These are phyloP conservation scores for Ceratosolen fusciceps DNA, from an alignment of 1,140 invertebrate species.

Conservation along the genomic window DNA sequence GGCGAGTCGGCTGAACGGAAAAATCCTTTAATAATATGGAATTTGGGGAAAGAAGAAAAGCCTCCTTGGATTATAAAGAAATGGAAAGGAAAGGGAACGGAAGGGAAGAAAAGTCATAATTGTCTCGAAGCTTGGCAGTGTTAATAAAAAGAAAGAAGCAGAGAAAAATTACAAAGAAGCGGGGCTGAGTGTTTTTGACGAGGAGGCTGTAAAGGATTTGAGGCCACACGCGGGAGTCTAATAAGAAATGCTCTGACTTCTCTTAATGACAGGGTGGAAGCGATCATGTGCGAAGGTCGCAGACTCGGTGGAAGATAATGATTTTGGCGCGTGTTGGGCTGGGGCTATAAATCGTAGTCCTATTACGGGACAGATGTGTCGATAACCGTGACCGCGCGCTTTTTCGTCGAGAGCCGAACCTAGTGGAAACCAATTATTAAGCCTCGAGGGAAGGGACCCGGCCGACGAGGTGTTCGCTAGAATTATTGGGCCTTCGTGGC, in stretches of 20 bases:
- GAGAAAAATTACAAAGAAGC: not conserved
- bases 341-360: conserved; percentile 63
- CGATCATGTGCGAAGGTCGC: conserved; percentile 51
- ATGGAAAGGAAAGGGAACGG: too few relatives aligned
- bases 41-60: not conserved
- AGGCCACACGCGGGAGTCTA: conserved; percentile 45
- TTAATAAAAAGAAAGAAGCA: not conserved
- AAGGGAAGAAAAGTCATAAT: not conserved
- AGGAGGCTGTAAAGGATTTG: conserved; percentile 21
- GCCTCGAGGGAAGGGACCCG: not conserved
- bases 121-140: not conserved
- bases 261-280: conserved; percentile 62
- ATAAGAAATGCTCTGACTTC: conserved; percentile 29
- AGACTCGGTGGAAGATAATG: conserved; percentile 58
- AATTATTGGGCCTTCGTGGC: conserved; percentile 4
- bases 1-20: not conserved
- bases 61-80: not conserved
- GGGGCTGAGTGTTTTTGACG: not conserved
- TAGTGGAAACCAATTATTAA: conserved; percentile 57
- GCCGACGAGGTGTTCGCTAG: conserved; percentile 25
- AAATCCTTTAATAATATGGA: not conserved
- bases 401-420: conserved; percentile 34
- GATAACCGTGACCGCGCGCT: conserved; percentile 57
- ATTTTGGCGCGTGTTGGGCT: conserved; percentile 65
- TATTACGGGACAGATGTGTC: conserved; percentile 69